These are phyloP conservation scores for Rutpela maculata DNA, from an alignment of 2,888 invertebrate species.

Conservation along the genomic window DNA sequence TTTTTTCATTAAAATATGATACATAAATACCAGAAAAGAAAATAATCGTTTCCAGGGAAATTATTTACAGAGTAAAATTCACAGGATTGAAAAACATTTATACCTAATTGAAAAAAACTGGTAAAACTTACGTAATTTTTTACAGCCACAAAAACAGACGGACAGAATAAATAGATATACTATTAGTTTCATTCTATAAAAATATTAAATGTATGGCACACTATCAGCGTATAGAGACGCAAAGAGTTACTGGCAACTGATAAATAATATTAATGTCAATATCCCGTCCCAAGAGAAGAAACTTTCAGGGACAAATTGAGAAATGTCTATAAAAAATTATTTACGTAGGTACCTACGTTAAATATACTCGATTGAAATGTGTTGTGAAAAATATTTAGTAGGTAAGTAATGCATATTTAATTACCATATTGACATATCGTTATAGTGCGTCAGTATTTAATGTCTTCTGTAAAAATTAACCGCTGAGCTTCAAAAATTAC, in stretches of 20 bases:
- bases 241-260: background rate
- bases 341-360: background rate
- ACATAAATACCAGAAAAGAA: no score
- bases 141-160: background rate
- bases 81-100: no score
- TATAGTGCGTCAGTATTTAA: no score
- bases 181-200: background rate
- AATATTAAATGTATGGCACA: background rate
- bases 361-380: background rate
- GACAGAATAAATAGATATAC: background rate
- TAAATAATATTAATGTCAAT: background rate
- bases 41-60: no score
- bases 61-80: no score
- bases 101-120: no score
- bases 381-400: no score
- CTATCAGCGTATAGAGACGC: background rate
- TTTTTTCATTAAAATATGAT: no score
- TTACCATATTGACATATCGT: no score
- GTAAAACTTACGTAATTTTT: background rate
- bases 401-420: no score
- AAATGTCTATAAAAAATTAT: background rate
- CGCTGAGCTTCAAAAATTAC: no score
- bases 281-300: background rate
- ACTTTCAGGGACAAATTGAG: background rate
- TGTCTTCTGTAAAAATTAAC: no score